A percentile compares a stretch with the other conserved stretches of the same genome.
These are phyloP conservation scores for Ctenosaura bakeri DNA, from an alignment of 2,797 vertebrate genomes.

Conservation along the genomic window DNA sequence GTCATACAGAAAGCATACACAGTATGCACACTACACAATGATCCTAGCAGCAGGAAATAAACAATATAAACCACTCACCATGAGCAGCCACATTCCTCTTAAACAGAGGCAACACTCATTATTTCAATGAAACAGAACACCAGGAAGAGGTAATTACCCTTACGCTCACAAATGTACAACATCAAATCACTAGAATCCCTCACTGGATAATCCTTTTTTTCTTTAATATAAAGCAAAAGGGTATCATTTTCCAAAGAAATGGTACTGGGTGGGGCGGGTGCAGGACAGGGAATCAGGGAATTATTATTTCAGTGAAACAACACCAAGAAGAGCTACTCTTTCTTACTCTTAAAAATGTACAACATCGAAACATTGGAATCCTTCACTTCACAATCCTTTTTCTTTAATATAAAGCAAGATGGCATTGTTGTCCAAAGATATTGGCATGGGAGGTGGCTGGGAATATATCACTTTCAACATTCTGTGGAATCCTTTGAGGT, in stretches of 20 bases:
- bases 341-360: constrained; percentile 61
- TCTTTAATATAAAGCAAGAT: constrained; percentile 72
- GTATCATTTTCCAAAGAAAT: constrained; percentile 26
- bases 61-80: constrained; percentile 42
- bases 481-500: no score
- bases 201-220: background rate
- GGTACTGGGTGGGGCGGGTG: background rate
- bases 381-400: background rate
- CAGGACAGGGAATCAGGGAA: background rate
- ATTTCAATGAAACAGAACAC: constrained; percentile 68
- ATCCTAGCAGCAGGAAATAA: constrained; percentile 61
- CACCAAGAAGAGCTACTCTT: constrained; percentile 57
- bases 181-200: constrained; percentile 44
- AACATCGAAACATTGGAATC: constrained; percentile 54
- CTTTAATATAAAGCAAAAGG: constrained; percentile 71
- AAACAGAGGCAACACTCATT: constrained; percentile 59
- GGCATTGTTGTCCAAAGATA: constrained; percentile 21
- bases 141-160: constrained; percentile 59
- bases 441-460: no score
- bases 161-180: constrained; percentile 63
- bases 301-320: constrained; percentile 70
- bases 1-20: constrained; percentile 48
- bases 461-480: no score
- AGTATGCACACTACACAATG: constrained; percentile 53
- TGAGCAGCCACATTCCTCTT: constrained; percentile 48